Evolutionary conservation across 92 coral and sea anemone genomes (phyloP), one percentile per base, ranked within the genome.

Genomic region (Epizoanthus fatuus): DNA sequence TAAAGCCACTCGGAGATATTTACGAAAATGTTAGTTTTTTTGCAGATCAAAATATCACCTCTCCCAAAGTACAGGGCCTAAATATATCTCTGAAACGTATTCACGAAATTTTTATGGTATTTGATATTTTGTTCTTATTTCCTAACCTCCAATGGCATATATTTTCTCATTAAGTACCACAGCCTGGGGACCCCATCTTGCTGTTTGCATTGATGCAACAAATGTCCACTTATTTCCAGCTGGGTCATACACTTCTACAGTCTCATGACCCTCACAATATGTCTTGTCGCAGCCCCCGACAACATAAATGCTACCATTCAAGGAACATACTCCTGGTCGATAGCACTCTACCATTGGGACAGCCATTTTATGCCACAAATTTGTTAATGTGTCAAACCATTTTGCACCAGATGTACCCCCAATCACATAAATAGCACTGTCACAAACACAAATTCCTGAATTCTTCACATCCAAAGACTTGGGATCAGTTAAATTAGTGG

Each of bases 131-230:
- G 9, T 49, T 49, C 9, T 12, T 16, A 19, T 16, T 4, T 32
- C 52, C 92, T 74, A n/a, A 91, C 94, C 94, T 87, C 94, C 94
- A 74, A 83, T 90, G 37, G 87, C 94, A 86, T 74, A 91, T 62
- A 91, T 86, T 51, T 17, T 70, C 35, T 74, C 58, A 55, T 83
- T 76, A 67, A 86, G 52, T 19, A 68, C 81, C 38, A 83, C 81
- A 8, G 88, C 86, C 37, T 85, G 91, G 58, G 63, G 79, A 5
- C 94, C 94, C 94, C 94, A 91, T 53, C 91, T 75, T 2, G 88
- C 84, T 7, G 81, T 87, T 4, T 71, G 55, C 91, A 91, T 64
- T 16, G 84, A 56, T 11, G 88, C 59, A 10, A 72, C 74, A 15
- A 40, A 75, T 35, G 56, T 66, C 94, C 94, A 91, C 17, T 64